A percentile compares a stretch with the other conserved stretches of the same genome.
Evolutionary conservation across 2,113 vertebrate genomes (phyloP).

Genomic region (Sporophila hypoxantha): DNA sequence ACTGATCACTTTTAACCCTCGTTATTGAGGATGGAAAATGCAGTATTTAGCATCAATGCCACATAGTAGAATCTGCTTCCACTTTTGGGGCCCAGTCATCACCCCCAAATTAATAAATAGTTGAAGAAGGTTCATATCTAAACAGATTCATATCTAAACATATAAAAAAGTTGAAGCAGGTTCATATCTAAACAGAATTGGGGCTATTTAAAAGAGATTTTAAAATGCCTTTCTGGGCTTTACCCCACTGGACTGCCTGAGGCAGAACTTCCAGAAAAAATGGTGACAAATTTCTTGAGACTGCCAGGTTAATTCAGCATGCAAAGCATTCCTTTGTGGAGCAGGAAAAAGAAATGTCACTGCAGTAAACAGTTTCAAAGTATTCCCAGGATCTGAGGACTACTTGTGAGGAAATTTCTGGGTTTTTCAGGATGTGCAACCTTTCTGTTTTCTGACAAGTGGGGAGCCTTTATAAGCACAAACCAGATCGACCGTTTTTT

Average conservation of each 20-base stretch:
- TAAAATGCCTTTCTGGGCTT: neutral
- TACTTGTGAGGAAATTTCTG: neutral
- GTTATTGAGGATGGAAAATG: neutral
- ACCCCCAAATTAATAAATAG: neutral
- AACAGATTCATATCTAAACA: neutral
- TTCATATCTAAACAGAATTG: neutral
- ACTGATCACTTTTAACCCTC: neutral
- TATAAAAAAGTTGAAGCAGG: neutral
- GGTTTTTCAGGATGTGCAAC: neutral
- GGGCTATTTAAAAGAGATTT: neutral
- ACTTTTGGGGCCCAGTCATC: neutral
- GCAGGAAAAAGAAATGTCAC: neutral
- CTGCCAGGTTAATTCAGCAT: neutral
- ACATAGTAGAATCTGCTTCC: neutral
- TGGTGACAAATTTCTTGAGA: neutral
- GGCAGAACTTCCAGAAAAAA: neutral
- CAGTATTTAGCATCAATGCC: neutral
- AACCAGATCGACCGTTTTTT: neutral
- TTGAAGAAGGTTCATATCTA: neutral
- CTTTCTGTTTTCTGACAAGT: neutral
- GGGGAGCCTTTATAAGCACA: neutral
- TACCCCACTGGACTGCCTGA: neutral
- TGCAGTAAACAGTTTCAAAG: neutral
- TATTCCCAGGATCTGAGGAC: neutral
- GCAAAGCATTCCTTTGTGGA: neutral